A percentile compares a stretch with the other conserved stretches of the same genome.
phyloP scores from a whole-genome alignment of 2,888 invertebrate genomes.

The Hypsopygia costalis region DNA sequence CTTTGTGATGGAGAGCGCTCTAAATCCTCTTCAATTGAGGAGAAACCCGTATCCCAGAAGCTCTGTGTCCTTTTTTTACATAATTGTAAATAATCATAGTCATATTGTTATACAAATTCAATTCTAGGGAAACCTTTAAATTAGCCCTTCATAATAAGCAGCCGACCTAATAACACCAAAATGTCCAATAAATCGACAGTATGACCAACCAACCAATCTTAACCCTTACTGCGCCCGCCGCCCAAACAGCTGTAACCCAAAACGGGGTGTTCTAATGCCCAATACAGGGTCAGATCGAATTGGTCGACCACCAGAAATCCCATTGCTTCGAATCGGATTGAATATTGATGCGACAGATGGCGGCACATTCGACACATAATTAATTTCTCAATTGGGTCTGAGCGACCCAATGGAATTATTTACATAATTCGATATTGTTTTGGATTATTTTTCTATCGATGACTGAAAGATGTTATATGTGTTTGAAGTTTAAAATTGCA shows the following conservation, averaged over 20 bases:
- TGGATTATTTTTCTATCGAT: neutral
- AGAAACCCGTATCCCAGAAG: no score
- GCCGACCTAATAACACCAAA: constrained; percentile 36
- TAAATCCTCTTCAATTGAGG: no score
- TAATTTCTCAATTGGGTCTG: constrained; percentile 58
- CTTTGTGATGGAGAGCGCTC: no score
- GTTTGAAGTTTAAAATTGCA: no score
- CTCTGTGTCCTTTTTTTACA: no score
- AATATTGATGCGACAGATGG: constrained; percentile 75
- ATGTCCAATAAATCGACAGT: constrained; percentile 31
- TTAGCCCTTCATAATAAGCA: constrained; percentile 12
- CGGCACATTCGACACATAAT: constrained; percentile 68
- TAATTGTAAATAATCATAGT: no score
- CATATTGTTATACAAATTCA: no score
- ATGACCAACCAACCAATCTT: constrained; percentile 23
- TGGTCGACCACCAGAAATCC: constrained; percentile 28
- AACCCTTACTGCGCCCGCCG: constrained; percentile 23
- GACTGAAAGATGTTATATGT: no score
- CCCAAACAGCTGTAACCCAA: constrained; percentile 14
- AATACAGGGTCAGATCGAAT: constrained; percentile 32
- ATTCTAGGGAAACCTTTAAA: no score
- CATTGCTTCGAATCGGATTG: constrained; percentile 64
- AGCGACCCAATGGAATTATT: constrained; percentile 42
- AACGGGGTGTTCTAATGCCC: constrained; percentile 27
- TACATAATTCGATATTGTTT: constrained; percentile 33